A percentile compares a stretch with the other conserved stretches of the same genome.
Conservation (phyloP, 2,888 invertebrate species). For the Laspeyria flexula region DNA sequence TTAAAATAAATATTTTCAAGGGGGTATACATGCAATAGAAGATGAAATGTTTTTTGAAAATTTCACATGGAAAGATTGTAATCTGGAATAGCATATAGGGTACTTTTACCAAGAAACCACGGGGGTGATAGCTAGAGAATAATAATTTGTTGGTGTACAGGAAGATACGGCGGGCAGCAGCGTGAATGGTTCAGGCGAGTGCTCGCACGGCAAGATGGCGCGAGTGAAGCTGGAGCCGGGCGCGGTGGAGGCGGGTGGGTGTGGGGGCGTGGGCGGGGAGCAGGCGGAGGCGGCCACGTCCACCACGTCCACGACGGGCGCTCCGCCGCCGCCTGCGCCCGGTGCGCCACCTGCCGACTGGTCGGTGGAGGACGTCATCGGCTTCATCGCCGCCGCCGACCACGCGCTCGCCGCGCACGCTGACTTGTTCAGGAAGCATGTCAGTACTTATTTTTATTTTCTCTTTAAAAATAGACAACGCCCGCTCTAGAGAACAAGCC, state of each 20-base stretch:
- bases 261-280: constrained; percentile 79
- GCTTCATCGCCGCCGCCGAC: constrained; percentile 95
- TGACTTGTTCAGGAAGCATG: constrained; percentile 96
- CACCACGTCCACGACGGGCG: constrained; percentile 89
- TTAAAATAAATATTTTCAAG: no score
- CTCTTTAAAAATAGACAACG: no score
- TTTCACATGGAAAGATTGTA: no score
- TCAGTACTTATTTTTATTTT: constrained; percentile 78
- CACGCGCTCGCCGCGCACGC: constrained; percentile 94
- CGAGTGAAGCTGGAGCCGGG: constrained; percentile 85
- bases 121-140: no score
- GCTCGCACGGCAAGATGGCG: constrained; percentile 63
- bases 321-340: constrained; percentile 72
- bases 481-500: no score
- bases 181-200: constrained; percentile 40
- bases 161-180: constrained; percentile 45
- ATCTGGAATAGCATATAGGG: no score
- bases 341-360: constrained; percentile 91
- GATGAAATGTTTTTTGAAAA: no score
- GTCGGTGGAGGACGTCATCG: constrained; percentile 98
- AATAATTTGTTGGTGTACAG: constrained; percentile 30
- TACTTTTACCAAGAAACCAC: no score
- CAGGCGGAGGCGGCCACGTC: constrained; percentile 88
- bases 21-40: no score
- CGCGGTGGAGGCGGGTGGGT: constrained; percentile 87